Evolutionary conservation across 2,113 vertebrate species (phyloP).

Genomic region (Galemys pyrenaicus): DNA sequence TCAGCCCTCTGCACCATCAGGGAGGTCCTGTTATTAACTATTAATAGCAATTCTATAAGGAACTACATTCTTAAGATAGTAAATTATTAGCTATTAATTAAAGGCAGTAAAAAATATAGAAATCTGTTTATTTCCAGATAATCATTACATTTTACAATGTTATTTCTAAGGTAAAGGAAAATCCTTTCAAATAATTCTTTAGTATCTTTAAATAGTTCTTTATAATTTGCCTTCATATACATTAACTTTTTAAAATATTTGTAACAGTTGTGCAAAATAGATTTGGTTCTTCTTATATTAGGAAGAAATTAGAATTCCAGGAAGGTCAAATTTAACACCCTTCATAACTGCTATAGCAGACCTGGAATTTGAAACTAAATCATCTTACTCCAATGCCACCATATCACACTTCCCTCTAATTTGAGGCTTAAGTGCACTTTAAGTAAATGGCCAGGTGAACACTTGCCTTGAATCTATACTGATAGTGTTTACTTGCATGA

Average conservation of each 20-base stretch:
- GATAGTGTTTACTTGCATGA: neutral
- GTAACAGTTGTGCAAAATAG: neutral
- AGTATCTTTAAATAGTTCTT: neutral
- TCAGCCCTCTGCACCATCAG: too few relatives aligned
- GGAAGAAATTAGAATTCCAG: neutral
- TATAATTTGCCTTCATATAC: neutral
- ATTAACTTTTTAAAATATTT: conserved; percentile 24
- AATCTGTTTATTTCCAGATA: conserved; percentile 1
- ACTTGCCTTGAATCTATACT: neutral
- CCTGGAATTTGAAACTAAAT: neutral
- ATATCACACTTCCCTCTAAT: neutral
- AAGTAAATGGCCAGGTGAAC: neutral
- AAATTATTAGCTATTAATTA: too few relatives aligned
- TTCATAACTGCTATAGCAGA: neutral
- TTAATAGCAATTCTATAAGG: too few relatives aligned
- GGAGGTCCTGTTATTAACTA: too few relatives aligned
- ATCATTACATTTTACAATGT: conserved; percentile 25
- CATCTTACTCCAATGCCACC: neutral
- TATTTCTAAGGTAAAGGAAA: conserved; percentile 47
- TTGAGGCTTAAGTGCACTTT: neutral
- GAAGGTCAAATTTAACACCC: neutral
- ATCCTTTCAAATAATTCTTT: conserved; percentile 10
- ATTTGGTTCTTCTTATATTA: neutral
- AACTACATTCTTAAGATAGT: neutral
- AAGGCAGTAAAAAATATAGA: neutral